These are phyloP conservation scores for Psilopogon haemacephalus DNA, from an alignment of 2,113 vertebrate genomes.

Conservation along the genomic window DNA sequence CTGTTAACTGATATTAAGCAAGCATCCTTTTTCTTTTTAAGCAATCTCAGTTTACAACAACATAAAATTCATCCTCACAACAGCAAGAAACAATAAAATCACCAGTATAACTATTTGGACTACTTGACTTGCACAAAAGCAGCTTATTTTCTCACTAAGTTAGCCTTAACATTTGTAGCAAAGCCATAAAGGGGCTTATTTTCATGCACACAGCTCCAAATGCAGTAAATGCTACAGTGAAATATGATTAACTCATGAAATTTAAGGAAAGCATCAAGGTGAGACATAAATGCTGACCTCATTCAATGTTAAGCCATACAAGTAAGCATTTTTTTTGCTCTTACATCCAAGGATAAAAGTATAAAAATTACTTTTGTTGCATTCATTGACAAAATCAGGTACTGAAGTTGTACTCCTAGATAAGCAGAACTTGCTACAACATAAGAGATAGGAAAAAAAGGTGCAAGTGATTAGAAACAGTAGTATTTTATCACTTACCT, in stretches of 20 bases:
- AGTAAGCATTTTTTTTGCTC: background rate
- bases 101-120: background rate
- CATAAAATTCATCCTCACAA: conserved; percentile 13
- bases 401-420: conserved; percentile 8
- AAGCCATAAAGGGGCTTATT: background rate
- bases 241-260: background rate
- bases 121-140: background rate
- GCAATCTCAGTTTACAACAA: conserved; percentile 74
- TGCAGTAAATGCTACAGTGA: background rate
- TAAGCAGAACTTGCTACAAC: background rate
- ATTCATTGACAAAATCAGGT: background rate
- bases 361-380: background rate
- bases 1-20: conserved; percentile 81
- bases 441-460: conserved; percentile 40
- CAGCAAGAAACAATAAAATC: conserved; percentile 4
- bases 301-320: background rate
- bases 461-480: conserved; percentile 39
- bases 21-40: conserved; percentile 80
- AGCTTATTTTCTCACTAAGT: background rate
- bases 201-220: background rate
- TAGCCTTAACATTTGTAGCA: background rate
- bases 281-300: background rate
- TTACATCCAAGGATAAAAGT: background rate
- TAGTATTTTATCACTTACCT: conserved; percentile 82
- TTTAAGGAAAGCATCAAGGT: background rate